Evolutionary conservation across 2,113 vertebrate genomes (phyloP), one percentile per base, ranked within the genome.

Genomic region (Pangasianodon gigas): DNA sequence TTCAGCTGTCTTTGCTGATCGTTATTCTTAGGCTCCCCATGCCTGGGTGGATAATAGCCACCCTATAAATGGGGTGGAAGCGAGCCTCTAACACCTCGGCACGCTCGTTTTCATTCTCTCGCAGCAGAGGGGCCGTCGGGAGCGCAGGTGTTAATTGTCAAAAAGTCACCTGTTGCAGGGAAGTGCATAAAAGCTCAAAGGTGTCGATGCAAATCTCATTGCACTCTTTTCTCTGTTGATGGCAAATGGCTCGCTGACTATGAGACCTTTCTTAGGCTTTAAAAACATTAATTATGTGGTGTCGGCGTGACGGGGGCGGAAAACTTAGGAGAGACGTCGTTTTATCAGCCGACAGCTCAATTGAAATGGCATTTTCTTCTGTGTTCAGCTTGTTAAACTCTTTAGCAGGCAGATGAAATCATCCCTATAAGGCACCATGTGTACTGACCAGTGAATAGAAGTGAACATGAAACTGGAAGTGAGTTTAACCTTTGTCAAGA

Each of bases 131-230:
- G 75, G 48, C 21, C 11, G 56, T 21, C 24, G 51, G 46, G 74
- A 58, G 88, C 32, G 44, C 84, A 86, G 84, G 89, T 87, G 89
- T 90, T 86, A 90, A 90, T 86, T 82, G 89, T 54, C 58, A 19
- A 7, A 65, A 86, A 89, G 37, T 71, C 75, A 90, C 89, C 89
- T 90, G 84, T 81, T 87, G 60, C 32, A 32, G 21, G 26, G n/a
- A 82, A 82, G 75, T 24, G 60, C 46, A 41, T 79, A 67, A 87
- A 90, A 56, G 46, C 46, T 74, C 13, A 24, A 84, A 84, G 48
- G 87, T 84, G 67, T 46, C 81, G 9, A 48, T 84, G 37, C 51
- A 56, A 48, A 84, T 46, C 32, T 75, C 51, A 19, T 19, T 3
- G 51, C 32, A 11, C 26, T 48, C 46, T 19, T 80, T n/a, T 48